Evolutionary conservation across 2,797 vertebrate genomes (phyloP).

Genomic region (Mus minutoides): DNA sequence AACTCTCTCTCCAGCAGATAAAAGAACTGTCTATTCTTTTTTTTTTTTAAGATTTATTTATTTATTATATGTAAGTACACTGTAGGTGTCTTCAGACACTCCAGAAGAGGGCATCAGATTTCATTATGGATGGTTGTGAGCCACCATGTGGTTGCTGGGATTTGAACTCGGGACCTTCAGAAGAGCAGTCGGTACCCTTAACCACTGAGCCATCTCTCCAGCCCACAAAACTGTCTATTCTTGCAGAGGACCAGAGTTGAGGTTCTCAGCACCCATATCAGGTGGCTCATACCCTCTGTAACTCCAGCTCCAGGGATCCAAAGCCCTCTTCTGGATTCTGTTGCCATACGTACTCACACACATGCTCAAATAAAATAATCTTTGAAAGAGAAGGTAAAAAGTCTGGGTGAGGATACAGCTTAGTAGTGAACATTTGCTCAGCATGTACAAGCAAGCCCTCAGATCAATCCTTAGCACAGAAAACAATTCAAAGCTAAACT

Average conservation of each 20-base stretch:
- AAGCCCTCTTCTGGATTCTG: not conserved
- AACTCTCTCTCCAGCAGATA: not conserved
- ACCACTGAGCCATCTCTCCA: no score
- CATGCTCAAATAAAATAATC: not conserved
- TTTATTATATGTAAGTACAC: no score
- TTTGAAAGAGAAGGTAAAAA: not conserved
- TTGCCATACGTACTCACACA: not conserved
- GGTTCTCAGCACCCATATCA: not conserved
- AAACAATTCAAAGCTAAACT: not conserved
- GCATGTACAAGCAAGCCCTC: not conserved
- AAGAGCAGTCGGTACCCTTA: no score
- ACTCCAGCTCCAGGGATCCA: not conserved
- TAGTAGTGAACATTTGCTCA: not conserved
- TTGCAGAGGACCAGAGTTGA: not conserved
- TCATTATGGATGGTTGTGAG: no score
- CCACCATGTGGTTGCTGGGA: no score
- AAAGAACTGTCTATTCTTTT: not conserved
- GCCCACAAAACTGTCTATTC: not conserved
- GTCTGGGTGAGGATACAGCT: not conserved
- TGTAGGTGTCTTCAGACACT: no score
- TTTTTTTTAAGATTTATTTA: no score
- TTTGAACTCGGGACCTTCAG: no score
- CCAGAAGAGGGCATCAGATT: no score
- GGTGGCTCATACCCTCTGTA: not conserved
- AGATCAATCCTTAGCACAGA: not conserved